A percentile compares a stretch with the other conserved stretches of the same genome.
Evolutionary conservation across 1,140 invertebrate species (phyloP).

Genomic region (Meloidogyne chitwoodi): DNA sequence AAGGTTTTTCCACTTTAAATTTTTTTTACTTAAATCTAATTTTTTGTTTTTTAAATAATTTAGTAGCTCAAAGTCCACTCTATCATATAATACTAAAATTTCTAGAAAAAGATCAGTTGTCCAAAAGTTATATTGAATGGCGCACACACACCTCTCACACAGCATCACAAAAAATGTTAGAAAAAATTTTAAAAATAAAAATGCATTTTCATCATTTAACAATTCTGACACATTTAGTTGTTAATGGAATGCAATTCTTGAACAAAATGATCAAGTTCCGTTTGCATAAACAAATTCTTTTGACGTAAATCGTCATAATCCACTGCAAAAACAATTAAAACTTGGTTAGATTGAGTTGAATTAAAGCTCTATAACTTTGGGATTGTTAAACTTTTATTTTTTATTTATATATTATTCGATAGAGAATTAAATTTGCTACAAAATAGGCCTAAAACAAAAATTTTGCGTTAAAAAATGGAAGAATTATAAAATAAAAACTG

Average conservation of each 20-base stretch:
- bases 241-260: conserved; percentile 54
- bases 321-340: conserved; percentile 49
- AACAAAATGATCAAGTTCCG: conserved; percentile 55
- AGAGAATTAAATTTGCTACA: conserved; percentile 7
- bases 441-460: conserved; percentile 4
- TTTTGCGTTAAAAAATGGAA: neutral
- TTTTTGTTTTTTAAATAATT: too few relatives aligned
- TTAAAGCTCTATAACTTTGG: too few relatives aligned
- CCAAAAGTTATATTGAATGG: too few relatives aligned
- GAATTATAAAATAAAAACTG: too few relatives aligned
- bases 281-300: conserved; percentile 52
- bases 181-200: neutral
- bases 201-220: neutral
- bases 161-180: neutral
- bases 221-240: neutral
- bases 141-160: neutral
- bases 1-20: too few relatives aligned
- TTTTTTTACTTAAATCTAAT: too few relatives aligned
- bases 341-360: neutral
- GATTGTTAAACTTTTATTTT: too few relatives aligned
- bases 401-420: neutral
- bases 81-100: too few relatives aligned
- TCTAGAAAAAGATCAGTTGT: too few relatives aligned
- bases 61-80: too few relatives aligned
- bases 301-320: conserved; percentile 41